A percentile compares a stretch with the other conserved stretches of the same genome.
phyloP scores from a whole-genome alignment of 2,113 vertebrate genomes.

The Otis tarda region DNA sequence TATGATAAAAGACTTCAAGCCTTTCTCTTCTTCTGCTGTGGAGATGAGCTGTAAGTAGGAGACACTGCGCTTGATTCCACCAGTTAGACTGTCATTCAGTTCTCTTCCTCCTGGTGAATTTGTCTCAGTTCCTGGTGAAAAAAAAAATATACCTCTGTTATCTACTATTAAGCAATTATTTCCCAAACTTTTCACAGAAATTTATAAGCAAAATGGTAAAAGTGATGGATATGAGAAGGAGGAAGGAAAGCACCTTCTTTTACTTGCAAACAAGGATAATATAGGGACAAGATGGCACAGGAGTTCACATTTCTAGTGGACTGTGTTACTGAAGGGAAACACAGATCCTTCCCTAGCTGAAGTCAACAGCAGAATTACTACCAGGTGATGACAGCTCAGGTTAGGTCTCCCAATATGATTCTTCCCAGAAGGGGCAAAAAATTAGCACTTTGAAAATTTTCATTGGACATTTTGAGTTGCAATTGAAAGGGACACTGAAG shows the following conservation, averaged over 20 bases:
- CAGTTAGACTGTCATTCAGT: neutral
- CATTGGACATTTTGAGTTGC: neutral
- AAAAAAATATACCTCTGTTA: neutral
- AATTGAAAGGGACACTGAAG: neutral
- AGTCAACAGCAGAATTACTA: neutral
- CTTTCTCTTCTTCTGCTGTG: neutral
- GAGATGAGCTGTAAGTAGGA: neutral
- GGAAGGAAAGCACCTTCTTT: neutral
- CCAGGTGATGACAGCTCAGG: neutral
- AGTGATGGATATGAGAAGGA: neutral
- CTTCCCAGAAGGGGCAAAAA: neutral
- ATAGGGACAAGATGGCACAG: neutral
- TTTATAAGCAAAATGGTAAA: neutral
- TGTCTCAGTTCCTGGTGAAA: neutral
- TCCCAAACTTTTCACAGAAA: neutral
- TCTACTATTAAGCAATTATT: neutral
- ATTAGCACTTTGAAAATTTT: neutral
- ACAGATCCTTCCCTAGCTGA: neutral
- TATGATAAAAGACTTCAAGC: neutral
- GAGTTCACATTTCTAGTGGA: neutral
- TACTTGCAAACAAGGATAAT: too few relatives aligned
- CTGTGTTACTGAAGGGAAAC: neutral
- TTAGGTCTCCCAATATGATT: neutral
- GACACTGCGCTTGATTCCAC: neutral
- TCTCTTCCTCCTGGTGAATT: neutral